Percentiles rank a stretch among this genome's conserved stretches.
Conservation (phyloP, 1,140 invertebrate species). For the Triops cancriformis region DNA sequence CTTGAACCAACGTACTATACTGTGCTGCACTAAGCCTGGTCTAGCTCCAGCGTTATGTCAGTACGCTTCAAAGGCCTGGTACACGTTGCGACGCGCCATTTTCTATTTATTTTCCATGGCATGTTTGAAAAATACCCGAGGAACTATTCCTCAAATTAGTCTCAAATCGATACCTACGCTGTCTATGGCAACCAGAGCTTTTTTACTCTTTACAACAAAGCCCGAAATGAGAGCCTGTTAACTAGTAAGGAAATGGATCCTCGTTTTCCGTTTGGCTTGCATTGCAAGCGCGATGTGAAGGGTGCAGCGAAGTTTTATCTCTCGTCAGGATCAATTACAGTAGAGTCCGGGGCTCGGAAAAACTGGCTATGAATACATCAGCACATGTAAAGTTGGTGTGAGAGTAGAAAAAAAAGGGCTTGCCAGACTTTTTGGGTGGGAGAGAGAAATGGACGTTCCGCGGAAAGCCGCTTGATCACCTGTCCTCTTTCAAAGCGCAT, state of each 20-base stretch:
- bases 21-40: background rate
- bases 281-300: background rate
- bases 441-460: background rate
- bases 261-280: conserved; percentile 12
- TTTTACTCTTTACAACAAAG: background rate
- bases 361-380: conserved; percentile 1
- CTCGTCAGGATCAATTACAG: conserved; percentile 1
- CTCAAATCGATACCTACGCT: too few species aligned
- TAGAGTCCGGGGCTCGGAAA: background rate
- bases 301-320: background rate
- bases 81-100: too few species aligned
- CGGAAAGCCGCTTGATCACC: background rate
- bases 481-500: background rate
- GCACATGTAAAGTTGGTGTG: background rate
- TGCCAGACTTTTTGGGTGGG: background rate
- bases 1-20: background rate
- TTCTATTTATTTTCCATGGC: too few species aligned
- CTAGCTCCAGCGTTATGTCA: background rate
- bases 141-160: too few species aligned
- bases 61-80: background rate
- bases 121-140: too few species aligned
- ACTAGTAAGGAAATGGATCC: background rate
- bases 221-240: background rate
- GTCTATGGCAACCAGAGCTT: too few species aligned
- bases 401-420: background rate